Percentiles rank a stretch among this genome's conserved stretches.
These are phyloP conservation scores for Tauraco erythrolophus DNA, from an alignment of 2,113 vertebrate species.

Conservation along the genomic window DNA sequence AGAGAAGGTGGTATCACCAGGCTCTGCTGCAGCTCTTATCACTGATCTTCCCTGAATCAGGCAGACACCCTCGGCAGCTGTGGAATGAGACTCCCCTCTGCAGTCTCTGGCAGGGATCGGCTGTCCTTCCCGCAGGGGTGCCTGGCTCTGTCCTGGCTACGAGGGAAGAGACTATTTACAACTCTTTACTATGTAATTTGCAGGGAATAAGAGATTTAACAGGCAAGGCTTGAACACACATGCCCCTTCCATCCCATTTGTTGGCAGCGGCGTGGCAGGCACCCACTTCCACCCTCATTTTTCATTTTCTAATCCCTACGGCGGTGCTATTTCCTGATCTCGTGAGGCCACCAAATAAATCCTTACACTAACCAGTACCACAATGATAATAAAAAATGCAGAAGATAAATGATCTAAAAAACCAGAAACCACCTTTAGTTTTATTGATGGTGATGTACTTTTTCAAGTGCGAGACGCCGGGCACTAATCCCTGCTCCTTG, in stretches of 20 bases:
- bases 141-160: neutral
- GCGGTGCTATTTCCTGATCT: neutral
- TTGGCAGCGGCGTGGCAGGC: neutral
- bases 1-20: fast-evolving
- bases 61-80: fast-evolving
- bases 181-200: neutral
- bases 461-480: neutral
- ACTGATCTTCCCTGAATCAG: fast-evolving
- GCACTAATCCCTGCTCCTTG: neutral
- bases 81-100: fast-evolving
- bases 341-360: neutral
- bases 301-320: neutral
- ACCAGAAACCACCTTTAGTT: neutral
- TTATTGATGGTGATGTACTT: fast-evolving
- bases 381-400: neutral
- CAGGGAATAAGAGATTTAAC: neutral
- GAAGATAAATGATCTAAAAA: neutral
- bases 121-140: fast-evolving
- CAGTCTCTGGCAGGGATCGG: fast-evolving
- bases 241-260: neutral
- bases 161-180: neutral
- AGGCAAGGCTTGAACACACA: neutral
- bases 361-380: neutral
- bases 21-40: neutral
- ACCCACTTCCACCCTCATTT: neutral